phyloP scores from a whole-genome alignment of 2,888 invertebrate genomes.

The Hyposoter didymator region DNA sequence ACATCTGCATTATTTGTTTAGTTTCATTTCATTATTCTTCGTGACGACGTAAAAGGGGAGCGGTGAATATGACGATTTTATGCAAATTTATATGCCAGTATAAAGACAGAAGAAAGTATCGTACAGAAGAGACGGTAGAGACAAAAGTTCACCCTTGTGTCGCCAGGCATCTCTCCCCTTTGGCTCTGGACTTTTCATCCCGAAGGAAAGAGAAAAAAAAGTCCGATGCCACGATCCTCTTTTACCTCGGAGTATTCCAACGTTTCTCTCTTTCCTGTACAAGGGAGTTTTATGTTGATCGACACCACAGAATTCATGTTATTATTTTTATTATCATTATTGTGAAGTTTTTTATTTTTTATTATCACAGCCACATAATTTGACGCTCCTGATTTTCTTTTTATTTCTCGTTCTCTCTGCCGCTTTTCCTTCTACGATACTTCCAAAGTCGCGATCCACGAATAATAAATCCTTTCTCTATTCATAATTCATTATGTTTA shows the following conservation, averaged over 20 bases:
- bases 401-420: constrained; percentile 36
- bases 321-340: constrained; percentile 68
- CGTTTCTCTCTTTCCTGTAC: constrained; percentile 24
- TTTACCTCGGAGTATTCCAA: constrained; percentile 17
- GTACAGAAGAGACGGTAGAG: constrained; percentile 49
- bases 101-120: constrained; percentile 70
- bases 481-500: constrained; percentile 81
- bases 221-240: constrained; percentile 35
- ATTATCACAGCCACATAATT: constrained; percentile 61
- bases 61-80: constrained; percentile 79
- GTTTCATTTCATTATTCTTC: constrained; percentile 82
- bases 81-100: constrained; percentile 76
- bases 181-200: constrained; percentile 51
- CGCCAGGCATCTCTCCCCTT: constrained; percentile 56
- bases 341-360: constrained; percentile 70
- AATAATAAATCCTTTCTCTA: constrained; percentile 76
- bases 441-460: constrained; percentile 71
- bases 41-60: constrained; percentile 40
- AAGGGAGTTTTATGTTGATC: constrained; percentile 30
- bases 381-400: constrained; percentile 3
- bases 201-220: constrained; percentile 62
- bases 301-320: constrained; percentile 40
- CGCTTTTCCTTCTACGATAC: constrained; percentile 40
- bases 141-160: constrained; percentile 55
- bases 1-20: constrained; percentile 83